phyloP scores from a whole-genome alignment of 2,797 vertebrate species.

The Hypotaenidia philippensis region DNA sequence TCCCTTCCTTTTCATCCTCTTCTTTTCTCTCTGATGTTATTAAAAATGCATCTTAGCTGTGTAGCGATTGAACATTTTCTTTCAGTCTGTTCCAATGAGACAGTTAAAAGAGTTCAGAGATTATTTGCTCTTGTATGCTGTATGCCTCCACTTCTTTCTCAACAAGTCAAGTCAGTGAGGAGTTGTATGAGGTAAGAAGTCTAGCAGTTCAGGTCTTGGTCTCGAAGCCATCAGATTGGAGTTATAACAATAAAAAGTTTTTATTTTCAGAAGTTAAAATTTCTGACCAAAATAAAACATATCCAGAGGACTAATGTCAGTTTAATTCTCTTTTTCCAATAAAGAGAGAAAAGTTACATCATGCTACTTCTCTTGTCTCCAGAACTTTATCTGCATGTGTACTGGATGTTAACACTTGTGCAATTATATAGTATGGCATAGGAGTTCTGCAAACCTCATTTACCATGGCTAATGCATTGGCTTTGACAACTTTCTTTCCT shows the following conservation, averaged over 20 bases:
- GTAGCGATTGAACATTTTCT: not conserved
- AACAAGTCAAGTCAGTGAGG: not conserved
- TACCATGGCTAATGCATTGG: not conserved
- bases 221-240: not conserved
- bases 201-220: not conserved
- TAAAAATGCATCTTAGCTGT: not conserved
- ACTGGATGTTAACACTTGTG: not conserved
- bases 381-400: not conserved
- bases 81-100: not conserved
- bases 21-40: not conserved
- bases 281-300: not conserved
- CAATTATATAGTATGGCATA: not conserved
- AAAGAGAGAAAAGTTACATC: not conserved
- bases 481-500: conserved; percentile 2
- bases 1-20: not conserved
- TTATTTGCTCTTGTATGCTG: not conserved
- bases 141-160: not conserved
- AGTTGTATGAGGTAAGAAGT: not conserved
- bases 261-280: not conserved
- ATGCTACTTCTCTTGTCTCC: not conserved
- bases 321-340: not conserved
- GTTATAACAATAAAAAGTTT: not conserved
- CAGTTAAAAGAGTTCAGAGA: not conserved
- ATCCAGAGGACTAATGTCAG: not conserved
- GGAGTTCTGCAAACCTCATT: not conserved